Base-by-base conservation (phyloP, 2,113 vertebrate species). In the Misgurnus mizolepis region DNA sequence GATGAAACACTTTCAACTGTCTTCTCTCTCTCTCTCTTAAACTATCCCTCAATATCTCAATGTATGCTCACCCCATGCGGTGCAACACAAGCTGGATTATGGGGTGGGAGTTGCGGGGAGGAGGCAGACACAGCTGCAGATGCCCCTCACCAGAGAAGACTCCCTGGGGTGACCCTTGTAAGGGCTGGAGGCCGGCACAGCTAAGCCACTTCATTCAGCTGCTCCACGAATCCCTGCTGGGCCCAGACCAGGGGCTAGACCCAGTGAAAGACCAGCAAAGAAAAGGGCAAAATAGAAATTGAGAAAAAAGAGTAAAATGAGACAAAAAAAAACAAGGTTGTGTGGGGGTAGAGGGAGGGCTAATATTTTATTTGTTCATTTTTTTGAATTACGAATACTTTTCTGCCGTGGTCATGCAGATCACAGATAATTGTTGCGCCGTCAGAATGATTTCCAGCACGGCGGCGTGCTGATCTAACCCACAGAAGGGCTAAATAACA, bases 401-500 rank as follows among this genome's bases (percentile, higher is more conserved):
- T 85, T 85, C 82, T 80, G 79, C 61, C 73, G 66, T 83, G 83
- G 55, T 62, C 75, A 85, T 78, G 79, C 83, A 86, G 85, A 85
- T 85, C 84, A 64, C 83, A 40, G 83, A 91, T 84, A 90, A 90
- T 82, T 81, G 84, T 84, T 85, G 79, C 85, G 79, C 89, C 85
- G 88, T 92, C 91, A 92, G 87, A 87, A 83, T 88, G 64, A 88
- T 90, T 85, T 88, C 71, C 85, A 87, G 80, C 72, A 73, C 79
- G 47, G 55, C 81, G 34, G 84, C 81, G 81, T 55, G 87, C 67
- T 84, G 84, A 64, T 68, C 88, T 87, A 87, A 85, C 84, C 87
- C 87, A 79, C 70, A 83, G 80, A 85, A 81, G 88, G 85, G 85
- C 86, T 86, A 81, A 89, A 91, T 89, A 90, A 93, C 89, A 91